phyloP scores from a whole-genome alignment of 2,113 vertebrate genomes.

The Lepus timidus region DNA sequence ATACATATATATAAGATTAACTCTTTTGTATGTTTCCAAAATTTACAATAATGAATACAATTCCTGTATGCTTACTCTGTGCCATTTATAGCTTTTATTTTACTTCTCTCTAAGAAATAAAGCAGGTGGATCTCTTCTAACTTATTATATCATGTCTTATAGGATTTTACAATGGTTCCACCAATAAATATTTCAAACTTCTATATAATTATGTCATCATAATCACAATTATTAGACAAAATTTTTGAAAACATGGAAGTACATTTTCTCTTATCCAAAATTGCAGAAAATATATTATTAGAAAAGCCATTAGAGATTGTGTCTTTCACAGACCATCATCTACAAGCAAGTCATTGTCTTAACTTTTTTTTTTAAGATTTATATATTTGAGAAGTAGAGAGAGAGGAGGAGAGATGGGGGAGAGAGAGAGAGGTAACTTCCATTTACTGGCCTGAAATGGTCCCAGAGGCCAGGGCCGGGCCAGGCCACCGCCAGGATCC shows the following conservation, averaged over 20 bases:
- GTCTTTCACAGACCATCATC: neutral
- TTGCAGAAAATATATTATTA: neutral
- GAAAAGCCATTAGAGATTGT: neutral
- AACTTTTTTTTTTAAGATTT: too few species aligned
- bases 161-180: neutral
- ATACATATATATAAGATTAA: neutral
- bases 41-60: slow-evolving; percentile 52
- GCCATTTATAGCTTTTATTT: neutral
- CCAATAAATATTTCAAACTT: neutral
- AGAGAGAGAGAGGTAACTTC: too few species aligned
- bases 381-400: too few species aligned
- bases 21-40: neutral
- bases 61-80: neutral
- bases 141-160: neutral
- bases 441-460: too few species aligned
- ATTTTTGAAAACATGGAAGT: neutral
- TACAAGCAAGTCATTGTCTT: neutral
- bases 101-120: neutral
- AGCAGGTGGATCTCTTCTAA: neutral
- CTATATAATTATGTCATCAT: neutral
- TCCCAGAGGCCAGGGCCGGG: too few species aligned
- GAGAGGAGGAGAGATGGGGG: too few species aligned
- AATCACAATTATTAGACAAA: neutral
- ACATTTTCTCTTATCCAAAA: neutral
- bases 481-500: too few species aligned